Base-by-base conservation (phyloP, 2,113 vertebrate genomes). In the Hoplias malabaricus region DNA sequence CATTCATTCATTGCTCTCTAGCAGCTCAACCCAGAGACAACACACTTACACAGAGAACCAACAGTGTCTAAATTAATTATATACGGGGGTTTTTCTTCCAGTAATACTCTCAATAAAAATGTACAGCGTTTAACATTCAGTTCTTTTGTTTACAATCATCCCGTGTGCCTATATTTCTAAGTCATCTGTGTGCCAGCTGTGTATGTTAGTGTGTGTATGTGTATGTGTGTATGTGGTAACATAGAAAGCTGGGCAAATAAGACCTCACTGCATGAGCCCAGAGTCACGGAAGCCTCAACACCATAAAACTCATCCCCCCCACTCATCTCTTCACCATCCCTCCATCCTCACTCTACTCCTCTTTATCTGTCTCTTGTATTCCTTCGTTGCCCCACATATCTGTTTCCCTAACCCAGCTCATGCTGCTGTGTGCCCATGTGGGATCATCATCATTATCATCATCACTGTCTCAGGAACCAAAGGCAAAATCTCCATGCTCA, bases 341-440 rank as follows among this genome's bases (percentile, higher is more conserved):
- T 74, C 46, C 73, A 42, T 46, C 31, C 46, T 54, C 69, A 71
- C 59, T 23, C 7, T 75, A 23, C 67, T 71, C 3, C 62, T 50
- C 4, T 68, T 38, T 81, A 70, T 43, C 80, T 33, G 23, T 78
- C 68, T 75, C n/a, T n/a, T n/a, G n/a, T n/a, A n/a, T 59, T 27
- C 46, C 65, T 21, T 40, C 25, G 46, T 31, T 43, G 16, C 56
- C 72, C 68, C 48, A 75, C 69, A n/a, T 80, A 54, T 36, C 63
- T 40, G 69, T 43, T 13, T 72, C 54, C 61, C 66, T 79, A 25
- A 11, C 76, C 31, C 43, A 6, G 34, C 42, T 36, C 61, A 61
- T 9, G 69, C 62, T 67, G 61, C 43, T 16, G 36, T 63, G 66
- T 53, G 61, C 63, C 73, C 77, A 82, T 74, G 68, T 73, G 70